Conservation (phyloP, 2,888 invertebrate species). For the Chironomus tentans region DNA sequence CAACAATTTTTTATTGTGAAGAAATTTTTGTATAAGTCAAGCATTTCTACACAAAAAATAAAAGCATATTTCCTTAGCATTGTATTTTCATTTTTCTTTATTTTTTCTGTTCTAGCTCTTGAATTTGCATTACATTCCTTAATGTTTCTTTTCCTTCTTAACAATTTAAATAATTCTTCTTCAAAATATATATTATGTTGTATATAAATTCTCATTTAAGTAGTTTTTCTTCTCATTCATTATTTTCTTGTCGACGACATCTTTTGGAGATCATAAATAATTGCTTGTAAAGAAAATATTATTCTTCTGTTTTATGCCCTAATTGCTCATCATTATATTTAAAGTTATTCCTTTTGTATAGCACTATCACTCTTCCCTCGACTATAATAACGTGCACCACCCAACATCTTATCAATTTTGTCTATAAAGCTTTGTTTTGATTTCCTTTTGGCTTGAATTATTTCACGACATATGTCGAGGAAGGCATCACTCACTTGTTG, state of each 20-base stretch:
- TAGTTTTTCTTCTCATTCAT: not conserved
- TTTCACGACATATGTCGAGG: conserved; percentile 75
- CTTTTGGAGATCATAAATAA: not conserved
- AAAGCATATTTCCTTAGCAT: too few species aligned
- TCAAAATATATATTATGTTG: too few species aligned
- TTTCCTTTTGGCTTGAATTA: conserved; percentile 65
- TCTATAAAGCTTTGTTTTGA: conserved; percentile 67
- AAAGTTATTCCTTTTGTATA: conserved; percentile 63
- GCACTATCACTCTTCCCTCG: conserved; percentile 85
- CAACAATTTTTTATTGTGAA: too few species aligned
- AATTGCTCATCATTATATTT: not conserved
- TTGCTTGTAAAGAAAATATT: not conserved
- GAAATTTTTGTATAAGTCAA: too few species aligned
- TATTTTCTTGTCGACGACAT: not conserved
- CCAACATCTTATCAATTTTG: conserved; percentile 67
- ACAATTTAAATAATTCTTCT: too few species aligned
- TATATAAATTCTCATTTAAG: too few species aligned
- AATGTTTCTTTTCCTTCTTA: too few species aligned
- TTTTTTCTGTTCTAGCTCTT: too few species aligned
- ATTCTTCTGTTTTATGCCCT: too few species aligned
- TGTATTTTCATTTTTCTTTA: too few species aligned
- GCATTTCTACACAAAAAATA: too few species aligned
- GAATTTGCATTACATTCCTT: too few species aligned
- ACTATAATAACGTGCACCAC: conserved; percentile 65
- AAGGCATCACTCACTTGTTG: conserved; percentile 76